Conservation (phyloP, 2,797 vertebrate species). For the Syngnathus acus region DNA sequence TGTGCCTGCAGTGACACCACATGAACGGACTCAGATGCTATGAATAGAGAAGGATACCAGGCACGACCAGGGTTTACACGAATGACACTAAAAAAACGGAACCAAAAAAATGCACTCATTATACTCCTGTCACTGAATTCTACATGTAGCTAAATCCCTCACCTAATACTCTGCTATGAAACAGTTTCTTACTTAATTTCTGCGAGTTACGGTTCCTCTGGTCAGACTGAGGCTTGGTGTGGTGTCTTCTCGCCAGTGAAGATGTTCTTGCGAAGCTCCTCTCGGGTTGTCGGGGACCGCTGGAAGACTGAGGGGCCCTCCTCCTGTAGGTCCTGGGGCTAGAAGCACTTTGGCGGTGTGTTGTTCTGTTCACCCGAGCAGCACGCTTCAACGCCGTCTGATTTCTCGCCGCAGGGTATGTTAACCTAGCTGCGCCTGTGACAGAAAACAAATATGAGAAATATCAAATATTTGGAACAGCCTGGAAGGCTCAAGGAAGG, state of each 20-base stretch:
- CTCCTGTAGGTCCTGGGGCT: slow-evolving; percentile 66
- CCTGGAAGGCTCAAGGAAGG: neutral
- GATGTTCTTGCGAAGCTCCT: slow-evolving; percentile 55
- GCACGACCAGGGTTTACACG: slow-evolving; percentile 69
- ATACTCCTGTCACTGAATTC: neutral
- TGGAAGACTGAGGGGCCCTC: slow-evolving; percentile 76
- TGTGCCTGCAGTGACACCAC: slow-evolving; percentile 91
- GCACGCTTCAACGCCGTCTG: slow-evolving; percentile 36
- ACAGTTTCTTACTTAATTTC: slow-evolving; percentile 78
- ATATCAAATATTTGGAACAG: no score
- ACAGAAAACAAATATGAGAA: neutral
- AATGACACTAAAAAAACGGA: slow-evolving; percentile 51
- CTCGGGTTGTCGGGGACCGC: slow-evolving; percentile 75
- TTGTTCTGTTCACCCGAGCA: slow-evolving; percentile 62
- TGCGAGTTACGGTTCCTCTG: slow-evolving; percentile 74
- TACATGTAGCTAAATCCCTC: neutral
- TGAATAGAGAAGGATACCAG: slow-evolving; percentile 73
- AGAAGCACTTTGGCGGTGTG: slow-evolving; percentile 54
- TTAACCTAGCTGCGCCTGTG: slow-evolving; percentile 39
- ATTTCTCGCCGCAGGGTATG: slow-evolving; percentile 27
- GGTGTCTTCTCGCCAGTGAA: slow-evolving; percentile 69
- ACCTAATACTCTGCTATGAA: neutral
- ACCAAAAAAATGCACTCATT: slow-evolving; percentile 21
- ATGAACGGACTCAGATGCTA: slow-evolving; percentile 96
- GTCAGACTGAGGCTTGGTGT: slow-evolving; percentile 75